Conservation (phyloP, 1,140 invertebrate genomes). For the Batillaria attramentaria region DNA sequence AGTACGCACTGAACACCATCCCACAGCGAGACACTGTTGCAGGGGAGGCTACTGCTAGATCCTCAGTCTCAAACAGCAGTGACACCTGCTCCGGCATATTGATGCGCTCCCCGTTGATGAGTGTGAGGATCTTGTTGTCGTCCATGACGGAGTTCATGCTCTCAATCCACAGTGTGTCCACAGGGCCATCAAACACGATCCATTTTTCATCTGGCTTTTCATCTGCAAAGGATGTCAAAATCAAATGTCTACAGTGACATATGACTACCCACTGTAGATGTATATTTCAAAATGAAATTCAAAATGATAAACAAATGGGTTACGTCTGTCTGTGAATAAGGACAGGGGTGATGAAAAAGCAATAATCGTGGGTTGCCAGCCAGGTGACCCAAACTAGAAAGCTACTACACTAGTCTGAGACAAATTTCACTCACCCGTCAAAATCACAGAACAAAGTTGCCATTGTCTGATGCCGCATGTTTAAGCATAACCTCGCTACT, state of each 20-base stretch:
- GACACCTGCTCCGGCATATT: slow-evolving; percentile 72
- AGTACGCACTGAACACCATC: slow-evolving; percentile 72
- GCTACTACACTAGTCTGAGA: too few relatives aligned
- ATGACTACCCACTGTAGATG: background rate
- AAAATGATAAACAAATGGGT: background rate
- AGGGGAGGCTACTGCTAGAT: slow-evolving; percentile 72
- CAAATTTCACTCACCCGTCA: too few relatives aligned
- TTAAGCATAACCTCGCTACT: too few relatives aligned
- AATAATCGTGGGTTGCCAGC: too few relatives aligned
- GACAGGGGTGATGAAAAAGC: background rate
- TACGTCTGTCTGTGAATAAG: background rate
- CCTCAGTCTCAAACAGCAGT: slow-evolving; percentile 73
- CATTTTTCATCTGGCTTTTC: slow-evolving; percentile 80
- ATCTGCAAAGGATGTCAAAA: slow-evolving; percentile 73
- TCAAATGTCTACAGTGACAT: background rate
- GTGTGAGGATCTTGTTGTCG: slow-evolving; percentile 76
- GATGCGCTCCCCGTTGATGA: slow-evolving; percentile 73
- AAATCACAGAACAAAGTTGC: too few relatives aligned
- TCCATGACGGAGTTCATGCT: slow-evolving; percentile 74
- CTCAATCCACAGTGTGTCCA: slow-evolving; percentile 73
- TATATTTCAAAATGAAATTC: background rate
- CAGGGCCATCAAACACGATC: slow-evolving; percentile 72
- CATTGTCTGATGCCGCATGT: too few relatives aligned
- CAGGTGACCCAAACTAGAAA: too few relatives aligned
- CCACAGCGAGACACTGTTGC: slow-evolving; percentile 74